Evolutionary conservation across 2,113 vertebrate species (phyloP), one percentile per base, ranked within the genome.

Genomic region (Jacana jacana): DNA sequence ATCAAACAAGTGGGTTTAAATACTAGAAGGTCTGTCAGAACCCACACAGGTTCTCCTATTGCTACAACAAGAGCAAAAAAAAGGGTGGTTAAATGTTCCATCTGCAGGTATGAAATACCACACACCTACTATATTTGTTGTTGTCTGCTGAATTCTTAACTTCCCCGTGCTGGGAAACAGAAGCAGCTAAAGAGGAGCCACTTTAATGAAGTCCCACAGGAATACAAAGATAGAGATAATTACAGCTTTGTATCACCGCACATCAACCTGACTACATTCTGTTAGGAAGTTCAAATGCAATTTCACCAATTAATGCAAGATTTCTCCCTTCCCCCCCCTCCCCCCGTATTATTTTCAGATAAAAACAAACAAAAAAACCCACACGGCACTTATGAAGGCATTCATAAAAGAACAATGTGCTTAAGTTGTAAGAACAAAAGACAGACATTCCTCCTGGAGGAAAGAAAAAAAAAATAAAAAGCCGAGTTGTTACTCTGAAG

Each of bases 181-280:
- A 57, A 80, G 80, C 60, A 2, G 75, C 86, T 70, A 20, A 78
- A 83, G 55, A 71, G 28, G 10, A 96, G 89, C 30, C 1, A 17
- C 86, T 65, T 91, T 95, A 95, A 93, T 69, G 96, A 95, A 92
- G 86, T 61, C 94, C 88, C 90, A 37, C 0, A 30, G 90, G 96
- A 97, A 8, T 24, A 88, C 44, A 28, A 57, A 65, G 66, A 63
- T 0, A 35, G 79, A 64, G 75, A 64, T 96, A 95, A 97, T 76
- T 94, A 70, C 88, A 82, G 93, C 81, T 93, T 82, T 54, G 78
- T 51, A 80, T 96, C 70, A 0, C 48, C 39, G 44, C 65, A 44
- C 58, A 85, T 33, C 92, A 72, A 37, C 88, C 81, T 8, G 33
- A 51, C 35, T 30, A 86, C 83, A 83, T 94, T 63, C 68, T 64